phyloP scores from a whole-genome alignment of 2,113 vertebrate genomes.

The Lophotis ruficrista region DNA sequence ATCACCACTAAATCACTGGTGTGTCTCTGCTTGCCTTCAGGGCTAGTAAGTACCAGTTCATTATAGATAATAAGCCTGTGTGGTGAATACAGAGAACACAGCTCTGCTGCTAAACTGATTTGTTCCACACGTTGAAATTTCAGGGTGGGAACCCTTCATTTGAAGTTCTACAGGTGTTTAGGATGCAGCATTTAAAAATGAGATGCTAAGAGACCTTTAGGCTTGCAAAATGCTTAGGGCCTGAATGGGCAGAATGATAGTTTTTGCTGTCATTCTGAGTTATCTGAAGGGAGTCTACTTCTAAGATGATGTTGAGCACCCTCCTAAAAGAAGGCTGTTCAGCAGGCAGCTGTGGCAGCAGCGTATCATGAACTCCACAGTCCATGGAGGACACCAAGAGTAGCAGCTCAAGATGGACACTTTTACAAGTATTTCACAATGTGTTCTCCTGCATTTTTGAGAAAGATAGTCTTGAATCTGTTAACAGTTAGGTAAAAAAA shows the following conservation, averaged over 20 bases:
- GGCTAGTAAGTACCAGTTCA: not conserved
- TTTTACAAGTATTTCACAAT: not conserved
- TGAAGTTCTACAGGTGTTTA: not conserved
- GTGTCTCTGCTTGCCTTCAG: not conserved
- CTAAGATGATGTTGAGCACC: not conserved
- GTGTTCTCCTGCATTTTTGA: not conserved
- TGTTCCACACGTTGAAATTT: rapidly evolving
- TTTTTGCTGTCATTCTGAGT: not conserved
- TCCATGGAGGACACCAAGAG: not conserved
- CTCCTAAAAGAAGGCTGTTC: not conserved
- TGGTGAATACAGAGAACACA: not conserved
- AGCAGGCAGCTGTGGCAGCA: not conserved
- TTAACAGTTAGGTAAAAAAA: not conserved
- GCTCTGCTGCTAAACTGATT: not conserved
- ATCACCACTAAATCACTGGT: not conserved
- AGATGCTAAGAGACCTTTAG: not conserved
- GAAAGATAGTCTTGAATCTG: not conserved
- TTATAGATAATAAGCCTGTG: not conserved
- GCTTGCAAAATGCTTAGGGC: not conserved
- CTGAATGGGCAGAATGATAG: not conserved
- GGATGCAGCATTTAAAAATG: not conserved
- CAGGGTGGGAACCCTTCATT: not conserved
- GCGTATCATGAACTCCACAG: not conserved
- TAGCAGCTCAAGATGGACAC: not conserved
- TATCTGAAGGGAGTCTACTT: not conserved